These are phyloP conservation scores for Penaeus monodon DNA, from an alignment of 2,888 invertebrate species.

Conservation along the genomic window DNA sequence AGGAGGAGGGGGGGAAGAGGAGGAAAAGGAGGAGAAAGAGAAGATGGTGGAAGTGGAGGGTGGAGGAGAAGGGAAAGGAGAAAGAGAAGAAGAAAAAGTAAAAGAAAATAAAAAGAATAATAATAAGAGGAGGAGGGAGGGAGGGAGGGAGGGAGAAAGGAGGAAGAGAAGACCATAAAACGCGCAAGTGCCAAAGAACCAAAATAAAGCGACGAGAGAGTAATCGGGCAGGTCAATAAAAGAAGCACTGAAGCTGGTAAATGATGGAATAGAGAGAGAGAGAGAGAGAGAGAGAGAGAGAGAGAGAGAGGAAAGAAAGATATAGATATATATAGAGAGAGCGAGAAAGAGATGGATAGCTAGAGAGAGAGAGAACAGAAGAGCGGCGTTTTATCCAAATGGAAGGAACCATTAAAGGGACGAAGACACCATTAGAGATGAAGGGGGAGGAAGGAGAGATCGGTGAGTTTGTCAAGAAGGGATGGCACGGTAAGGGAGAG, in stretches of 20 bases:
- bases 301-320: background rate
- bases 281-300: background rate
- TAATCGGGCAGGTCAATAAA: background rate
- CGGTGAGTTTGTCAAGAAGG: background rate
- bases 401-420: background rate
- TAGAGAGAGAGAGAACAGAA: background rate
- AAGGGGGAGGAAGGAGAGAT: background rate
- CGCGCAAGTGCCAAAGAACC: background rate
- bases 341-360: background rate
- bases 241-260: background rate
- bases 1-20: background rate
- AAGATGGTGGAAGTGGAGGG: no score
- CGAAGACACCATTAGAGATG: background rate
- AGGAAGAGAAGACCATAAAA: background rate
- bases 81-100: no score
- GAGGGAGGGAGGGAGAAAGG: background rate
- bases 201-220: background rate
- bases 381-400: background rate
- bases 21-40: no score
- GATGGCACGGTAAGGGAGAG: background rate
- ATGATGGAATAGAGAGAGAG: background rate
- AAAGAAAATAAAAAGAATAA: no score
- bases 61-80: no score
- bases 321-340: background rate
- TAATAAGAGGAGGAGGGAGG: no score